Evolutionary conservation across 2,888 invertebrate genomes (phyloP).

Genomic region (Acanthoscelides obtectus): DNA sequence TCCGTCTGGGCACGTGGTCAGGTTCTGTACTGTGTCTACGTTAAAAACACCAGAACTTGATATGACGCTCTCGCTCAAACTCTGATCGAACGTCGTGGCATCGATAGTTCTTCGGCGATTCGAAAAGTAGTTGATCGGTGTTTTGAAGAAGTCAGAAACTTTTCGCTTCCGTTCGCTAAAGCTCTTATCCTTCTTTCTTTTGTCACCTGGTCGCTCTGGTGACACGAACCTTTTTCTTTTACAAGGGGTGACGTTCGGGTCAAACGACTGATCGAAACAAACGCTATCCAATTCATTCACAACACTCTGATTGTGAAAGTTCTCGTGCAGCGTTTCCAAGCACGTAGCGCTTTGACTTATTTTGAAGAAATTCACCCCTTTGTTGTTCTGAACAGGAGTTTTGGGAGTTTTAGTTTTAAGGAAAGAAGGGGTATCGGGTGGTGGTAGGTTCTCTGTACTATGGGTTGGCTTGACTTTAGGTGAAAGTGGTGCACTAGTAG

Average conservation of each 20-base stretch:
- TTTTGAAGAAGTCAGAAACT: constrained; percentile 42
- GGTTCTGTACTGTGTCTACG: constrained; percentile 39
- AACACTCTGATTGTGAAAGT: constrained; percentile 34
- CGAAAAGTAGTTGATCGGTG: constrained; percentile 43
- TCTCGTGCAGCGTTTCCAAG: constrained; percentile 38
- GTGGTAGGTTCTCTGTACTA: constrained; percentile 19
- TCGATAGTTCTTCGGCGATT: constrained; percentile 43
- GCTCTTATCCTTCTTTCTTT: constrained; percentile 40
- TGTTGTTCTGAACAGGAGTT: background rate
- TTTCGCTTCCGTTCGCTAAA: constrained; percentile 38
- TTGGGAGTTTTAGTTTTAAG: background rate
- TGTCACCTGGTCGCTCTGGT: constrained; percentile 29
- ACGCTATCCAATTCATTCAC: constrained; percentile 26
- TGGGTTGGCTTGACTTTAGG: constrained; percentile 44
- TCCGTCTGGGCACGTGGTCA: constrained; percentile 26
- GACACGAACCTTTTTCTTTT: constrained; percentile 35
- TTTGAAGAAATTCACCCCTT: constrained; percentile 13
- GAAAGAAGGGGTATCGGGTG: constrained; percentile 17
- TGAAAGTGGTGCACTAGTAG: constrained; percentile 56
- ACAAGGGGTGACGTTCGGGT: constrained; percentile 16
- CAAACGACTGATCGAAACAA: constrained; percentile 28
- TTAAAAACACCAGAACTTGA: constrained; percentile 43
- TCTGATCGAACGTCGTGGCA: constrained; percentile 32
- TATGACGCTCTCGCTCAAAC: constrained; percentile 39
- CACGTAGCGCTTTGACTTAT: constrained; percentile 18